Percentiles rank a stretch among this genome's conserved stretches.
Evolutionary conservation across 2,113 vertebrate genomes (phyloP).

Genomic region (Seriola dumerili): DNA sequence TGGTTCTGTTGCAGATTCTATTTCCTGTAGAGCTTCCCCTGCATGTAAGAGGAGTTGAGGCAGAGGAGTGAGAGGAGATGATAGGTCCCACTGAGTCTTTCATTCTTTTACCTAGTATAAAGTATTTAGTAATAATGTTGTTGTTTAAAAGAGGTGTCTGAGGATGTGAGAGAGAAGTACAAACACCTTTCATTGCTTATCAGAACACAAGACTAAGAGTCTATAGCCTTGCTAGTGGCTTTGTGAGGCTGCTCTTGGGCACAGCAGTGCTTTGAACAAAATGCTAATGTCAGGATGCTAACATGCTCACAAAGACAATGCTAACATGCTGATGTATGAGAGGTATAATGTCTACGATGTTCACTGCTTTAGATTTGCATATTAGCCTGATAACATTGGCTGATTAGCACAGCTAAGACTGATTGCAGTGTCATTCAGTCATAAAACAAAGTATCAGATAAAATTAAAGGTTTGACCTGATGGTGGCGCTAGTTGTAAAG

Average conservation of each 20-base stretch:
- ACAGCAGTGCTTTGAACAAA: not conserved
- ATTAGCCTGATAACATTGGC: not conserved
- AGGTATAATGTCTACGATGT: not conserved
- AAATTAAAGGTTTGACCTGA: no score
- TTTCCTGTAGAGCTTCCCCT: not conserved
- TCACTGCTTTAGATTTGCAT: not conserved
- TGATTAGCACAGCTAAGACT: not conserved
- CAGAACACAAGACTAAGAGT: no score
- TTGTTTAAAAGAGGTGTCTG: not conserved
- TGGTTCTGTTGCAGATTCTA: slow-evolving; percentile 1
- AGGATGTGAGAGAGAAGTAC: not conserved
- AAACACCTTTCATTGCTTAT: not conserved
- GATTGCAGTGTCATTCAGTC: no score
- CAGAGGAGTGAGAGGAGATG: not conserved
- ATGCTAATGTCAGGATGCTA: no score
- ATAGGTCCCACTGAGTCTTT: not conserved
- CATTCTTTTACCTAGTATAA: not conserved
- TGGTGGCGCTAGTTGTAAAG: no score
- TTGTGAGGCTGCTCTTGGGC: no score
- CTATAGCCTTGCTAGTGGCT: no score
- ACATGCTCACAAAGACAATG: not conserved
- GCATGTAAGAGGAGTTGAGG: not conserved
- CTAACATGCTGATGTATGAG: not conserved
- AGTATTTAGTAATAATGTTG: no score
- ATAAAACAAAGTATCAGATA: no score